These are phyloP conservation scores for Palaemon carinicauda DNA, from an alignment of 1,140 invertebrate species.

Conservation along the genomic window DNA sequence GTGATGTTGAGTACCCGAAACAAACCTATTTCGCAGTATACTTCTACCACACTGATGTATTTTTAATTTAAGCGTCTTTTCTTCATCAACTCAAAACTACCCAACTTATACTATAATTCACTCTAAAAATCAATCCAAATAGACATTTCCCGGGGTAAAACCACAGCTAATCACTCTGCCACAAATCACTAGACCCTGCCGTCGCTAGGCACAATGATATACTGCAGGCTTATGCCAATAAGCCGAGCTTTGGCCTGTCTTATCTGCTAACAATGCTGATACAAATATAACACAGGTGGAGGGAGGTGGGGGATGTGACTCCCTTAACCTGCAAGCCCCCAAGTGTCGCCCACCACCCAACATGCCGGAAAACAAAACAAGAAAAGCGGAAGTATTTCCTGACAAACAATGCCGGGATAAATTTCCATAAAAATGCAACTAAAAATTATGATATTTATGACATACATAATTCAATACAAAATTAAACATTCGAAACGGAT, in stretches of 20 bases:
- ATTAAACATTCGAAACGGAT: not conserved
- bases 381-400: not conserved
- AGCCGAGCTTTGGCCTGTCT: slow-evolving; percentile 23
- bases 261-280: slow-evolving; percentile 22
- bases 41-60: too few species aligned
- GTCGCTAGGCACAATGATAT: not conserved
- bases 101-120: too few species aligned
- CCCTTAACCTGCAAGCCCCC: not conserved
- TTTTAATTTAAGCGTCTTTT: too few species aligned
- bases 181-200: not conserved
- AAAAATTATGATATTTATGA: not conserved
- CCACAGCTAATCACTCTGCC: too few species aligned
- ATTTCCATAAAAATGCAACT: not conserved
- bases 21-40: too few species aligned
- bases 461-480: not conserved
- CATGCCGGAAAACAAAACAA: not conserved
- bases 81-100: too few species aligned
- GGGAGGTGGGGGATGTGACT: slow-evolving; percentile 2
- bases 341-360: not conserved
- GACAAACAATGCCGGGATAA: not conserved
- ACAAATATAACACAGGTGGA: not conserved
- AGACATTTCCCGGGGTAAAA: too few species aligned
- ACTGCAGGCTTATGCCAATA: not conserved
- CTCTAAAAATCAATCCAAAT: too few species aligned
- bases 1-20: too few species aligned